Conservation (phyloP, 2,888 invertebrate genomes). For the Lapara coniferarum region DNA sequence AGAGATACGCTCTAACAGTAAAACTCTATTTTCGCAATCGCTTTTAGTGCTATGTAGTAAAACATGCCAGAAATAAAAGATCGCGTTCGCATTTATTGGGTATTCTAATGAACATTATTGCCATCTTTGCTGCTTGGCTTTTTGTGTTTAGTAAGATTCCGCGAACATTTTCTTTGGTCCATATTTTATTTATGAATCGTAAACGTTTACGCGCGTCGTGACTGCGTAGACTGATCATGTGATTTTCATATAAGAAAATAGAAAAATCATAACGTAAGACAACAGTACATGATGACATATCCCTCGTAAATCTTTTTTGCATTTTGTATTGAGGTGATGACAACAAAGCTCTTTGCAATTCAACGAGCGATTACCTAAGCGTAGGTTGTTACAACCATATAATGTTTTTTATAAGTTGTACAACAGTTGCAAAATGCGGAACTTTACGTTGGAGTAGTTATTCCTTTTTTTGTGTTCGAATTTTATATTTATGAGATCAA, state of each 20-base stretch:
- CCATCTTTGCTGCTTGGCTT: conserved; percentile 29
- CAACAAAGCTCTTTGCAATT: neutral
- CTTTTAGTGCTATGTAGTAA: conserved; percentile 53
- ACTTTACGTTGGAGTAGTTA: neutral
- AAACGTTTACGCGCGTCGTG: conserved; percentile 22
- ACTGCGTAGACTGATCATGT: conserved; percentile 24
- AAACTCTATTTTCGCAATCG: conserved; percentile 43
- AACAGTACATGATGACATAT: conserved; percentile 10
- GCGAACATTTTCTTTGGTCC: conserved; percentile 24
- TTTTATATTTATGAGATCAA: too few species aligned
- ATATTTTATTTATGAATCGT: conserved; percentile 30
- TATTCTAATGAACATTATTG: conserved; percentile 54
- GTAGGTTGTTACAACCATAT: neutral
- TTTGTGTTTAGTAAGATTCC: conserved; percentile 18
- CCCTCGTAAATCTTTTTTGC: conserved; percentile 15
- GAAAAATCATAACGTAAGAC: conserved; percentile 21
- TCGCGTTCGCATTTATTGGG: conserved; percentile 48
- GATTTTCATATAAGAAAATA: conserved; percentile 26
- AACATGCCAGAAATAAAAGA: conserved; percentile 52
- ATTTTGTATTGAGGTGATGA: conserved; percentile 5
- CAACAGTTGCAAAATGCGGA: neutral
- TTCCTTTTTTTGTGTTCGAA: neutral
- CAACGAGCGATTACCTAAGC: conserved; percentile 1
- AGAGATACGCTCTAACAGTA: conserved; percentile 41
- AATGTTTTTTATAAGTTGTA: neutral